These are phyloP conservation scores for Hoplodrina blanda DNA, from an alignment of 2,888 invertebrate species.

Conservation along the genomic window DNA sequence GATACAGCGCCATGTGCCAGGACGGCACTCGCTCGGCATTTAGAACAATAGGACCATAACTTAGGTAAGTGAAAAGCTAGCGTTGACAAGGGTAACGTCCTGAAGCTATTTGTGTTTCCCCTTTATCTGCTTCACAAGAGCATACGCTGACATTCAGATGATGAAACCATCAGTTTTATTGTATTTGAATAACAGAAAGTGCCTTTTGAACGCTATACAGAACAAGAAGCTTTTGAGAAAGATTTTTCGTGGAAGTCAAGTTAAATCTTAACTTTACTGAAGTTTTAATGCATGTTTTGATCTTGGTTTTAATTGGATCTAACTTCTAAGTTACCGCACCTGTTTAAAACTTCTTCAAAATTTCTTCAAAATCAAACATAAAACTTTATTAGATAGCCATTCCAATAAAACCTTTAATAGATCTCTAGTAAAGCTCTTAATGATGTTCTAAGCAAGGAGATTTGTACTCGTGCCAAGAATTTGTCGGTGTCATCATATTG, in stretches of 20 bases:
- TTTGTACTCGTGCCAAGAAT: constrained; percentile 47
- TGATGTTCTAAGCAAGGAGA: constrained; percentile 43
- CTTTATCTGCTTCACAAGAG: constrained; percentile 65
- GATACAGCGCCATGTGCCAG: constrained; percentile 52
- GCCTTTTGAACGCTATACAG: constrained; percentile 9
- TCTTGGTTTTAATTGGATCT: constrained; percentile 8
- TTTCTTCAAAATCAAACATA: constrained; percentile 17
- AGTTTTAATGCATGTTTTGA: constrained; percentile 9
- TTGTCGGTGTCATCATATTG: constrained; percentile 45
- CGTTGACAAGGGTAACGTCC: constrained; percentile 84
- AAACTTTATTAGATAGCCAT: constrained; percentile 23
- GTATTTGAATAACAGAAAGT: constrained; percentile 29
- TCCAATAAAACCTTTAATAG: constrained; percentile 35
- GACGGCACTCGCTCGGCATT: constrained; percentile 69
- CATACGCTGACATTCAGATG: constrained; percentile 53
- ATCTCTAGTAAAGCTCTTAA: constrained; percentile 31
- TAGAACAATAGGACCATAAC: constrained; percentile 82
- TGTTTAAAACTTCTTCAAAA: constrained; percentile 7
- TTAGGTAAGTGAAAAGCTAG: constrained; percentile 82
- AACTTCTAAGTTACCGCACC: constrained; percentile 6
- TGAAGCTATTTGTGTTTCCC: constrained; percentile 77
- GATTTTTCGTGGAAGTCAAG: background rate
- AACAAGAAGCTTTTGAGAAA: background rate
- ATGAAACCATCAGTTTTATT: constrained; percentile 52
- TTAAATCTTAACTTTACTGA: background rate